These are phyloP conservation scores for Apocrypta bakeri DNA, from an alignment of 1,140 invertebrate genomes.

Conservation along the genomic window DNA sequence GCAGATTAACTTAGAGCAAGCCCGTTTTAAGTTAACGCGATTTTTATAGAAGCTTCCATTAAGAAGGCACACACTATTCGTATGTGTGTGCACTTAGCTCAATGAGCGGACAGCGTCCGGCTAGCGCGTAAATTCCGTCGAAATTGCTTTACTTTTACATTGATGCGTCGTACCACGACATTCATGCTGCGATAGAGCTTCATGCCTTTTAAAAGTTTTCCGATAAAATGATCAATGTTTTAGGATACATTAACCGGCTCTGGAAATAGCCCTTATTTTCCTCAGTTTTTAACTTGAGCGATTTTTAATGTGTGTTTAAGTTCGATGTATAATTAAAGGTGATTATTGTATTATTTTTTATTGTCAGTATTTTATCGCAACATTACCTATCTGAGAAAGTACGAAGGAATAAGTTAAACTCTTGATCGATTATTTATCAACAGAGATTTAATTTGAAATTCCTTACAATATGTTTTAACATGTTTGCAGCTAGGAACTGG, in stretches of 20 bases:
- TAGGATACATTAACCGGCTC: background rate
- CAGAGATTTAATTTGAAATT: background rate
- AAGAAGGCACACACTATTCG: constrained; percentile 53
- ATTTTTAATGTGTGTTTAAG: too few relatives aligned
- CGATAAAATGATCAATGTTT: constrained; percentile 38
- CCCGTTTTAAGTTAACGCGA: constrained; percentile 62
- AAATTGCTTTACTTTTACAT: constrained; percentile 56
- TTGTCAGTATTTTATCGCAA: too few relatives aligned
- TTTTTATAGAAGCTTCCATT: constrained; percentile 63
- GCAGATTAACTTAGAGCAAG: constrained; percentile 61
- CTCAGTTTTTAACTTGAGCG: background rate
- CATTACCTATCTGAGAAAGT: too few relatives aligned
- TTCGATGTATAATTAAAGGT: too few relatives aligned
- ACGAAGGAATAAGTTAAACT: too few relatives aligned
- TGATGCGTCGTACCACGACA: background rate
- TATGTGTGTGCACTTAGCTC: constrained; percentile 60
- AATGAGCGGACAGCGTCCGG: constrained; percentile 58
- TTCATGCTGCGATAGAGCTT: background rate
- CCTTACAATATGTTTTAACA: background rate
- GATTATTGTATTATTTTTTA: too few relatives aligned
- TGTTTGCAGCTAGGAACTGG: too few relatives aligned
- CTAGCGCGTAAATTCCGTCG: constrained; percentile 60
- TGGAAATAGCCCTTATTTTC: background rate
- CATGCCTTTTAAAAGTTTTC: constrained; percentile 21
- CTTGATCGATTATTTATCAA: background rate